Base-by-base conservation (phyloP, 2,113 vertebrate genomes). In the Suncus etruscus region DNA sequence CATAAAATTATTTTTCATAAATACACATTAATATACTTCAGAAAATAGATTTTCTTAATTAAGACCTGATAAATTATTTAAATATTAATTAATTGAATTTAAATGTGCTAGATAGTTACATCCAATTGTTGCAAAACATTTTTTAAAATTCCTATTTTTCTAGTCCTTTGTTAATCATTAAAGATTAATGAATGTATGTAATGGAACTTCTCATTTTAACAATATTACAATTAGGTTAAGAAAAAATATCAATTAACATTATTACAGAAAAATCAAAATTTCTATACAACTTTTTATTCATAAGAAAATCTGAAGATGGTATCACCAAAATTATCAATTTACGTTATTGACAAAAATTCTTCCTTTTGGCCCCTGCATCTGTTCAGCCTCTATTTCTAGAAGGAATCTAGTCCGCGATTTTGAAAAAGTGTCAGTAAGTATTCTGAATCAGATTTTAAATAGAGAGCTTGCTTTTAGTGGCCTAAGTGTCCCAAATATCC, bases 1-100 rank as follows among this genome's bases (percentile, higher is more conserved):
- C 58, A 61, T 61, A 22, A 20, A 8, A 31, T n/a, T 29, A 27
- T 86, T 86, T 90, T 76, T 32, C 39, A 50, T 74, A 79, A 83
- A 7, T 70, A 25, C 77, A 3, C 11, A 0, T 87, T 68, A 91
- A 32, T 85, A 82, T 66, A 9, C 27, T 22, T 72, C 65, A 31
- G 48, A 89, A 77, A 77, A 93, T 63, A 1, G 24, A 29, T 83
- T 84, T 10, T n/a, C 51, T 8, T 75, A 83, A 84, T n/a, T 27
- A n/a, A 39, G 27, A 39, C 1, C 9, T 61, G 74, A 66, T 51
- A 47, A 39, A 51, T 86, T 50, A 54, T 85, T 31, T 69, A 87
- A 69, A 82, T 70, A 50, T 45, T 72, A 80, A 73, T 85, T 87
- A 89, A 73, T 85, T 87, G 86, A 47, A 63, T 25, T 69, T 74